Conservation (phyloP, 2,888 invertebrate species). For the Colostygia pectinataria region DNA sequence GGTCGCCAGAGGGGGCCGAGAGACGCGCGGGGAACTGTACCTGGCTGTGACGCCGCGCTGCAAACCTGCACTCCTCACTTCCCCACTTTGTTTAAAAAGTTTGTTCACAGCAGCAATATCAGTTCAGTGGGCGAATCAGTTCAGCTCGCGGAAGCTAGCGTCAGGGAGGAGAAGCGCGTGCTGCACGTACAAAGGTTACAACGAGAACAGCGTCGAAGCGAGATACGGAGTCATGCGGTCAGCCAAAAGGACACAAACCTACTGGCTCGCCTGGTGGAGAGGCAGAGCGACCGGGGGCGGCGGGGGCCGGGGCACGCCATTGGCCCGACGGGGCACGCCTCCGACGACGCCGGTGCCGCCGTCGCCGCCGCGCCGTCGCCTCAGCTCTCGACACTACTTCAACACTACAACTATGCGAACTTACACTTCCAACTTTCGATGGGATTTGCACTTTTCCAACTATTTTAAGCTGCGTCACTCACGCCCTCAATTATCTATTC, state of each 20-base stretch:
- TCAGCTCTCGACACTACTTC: slow-evolving; percentile 48
- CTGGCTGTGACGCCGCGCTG: slow-evolving; percentile 68
- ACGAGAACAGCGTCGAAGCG: slow-evolving; percentile 81
- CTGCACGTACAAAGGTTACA: slow-evolving; percentile 74
- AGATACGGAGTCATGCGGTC: slow-evolving; percentile 84
- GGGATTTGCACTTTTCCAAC: slow-evolving; percentile 52
- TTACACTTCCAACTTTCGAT: slow-evolving; percentile 50
- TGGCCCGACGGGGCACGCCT: slow-evolving; percentile 78
- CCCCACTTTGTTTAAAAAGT: slow-evolving; percentile 57
- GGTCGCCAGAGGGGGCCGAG: slow-evolving; percentile 44
- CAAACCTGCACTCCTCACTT: slow-evolving; percentile 64
- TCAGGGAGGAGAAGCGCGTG: slow-evolving; percentile 72
- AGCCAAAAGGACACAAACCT: slow-evolving; percentile 84
- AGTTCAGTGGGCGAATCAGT: slow-evolving; percentile 44
- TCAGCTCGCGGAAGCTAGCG: slow-evolving; percentile 73
- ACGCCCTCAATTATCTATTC: slow-evolving; percentile 39
- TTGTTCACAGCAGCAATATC: slow-evolving; percentile 61
- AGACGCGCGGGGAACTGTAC: slow-evolving; percentile 60
- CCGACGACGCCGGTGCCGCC: slow-evolving; percentile 62
- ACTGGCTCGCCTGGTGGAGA: slow-evolving; percentile 76
- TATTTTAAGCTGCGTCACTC: slow-evolving; percentile 42
- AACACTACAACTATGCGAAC: slow-evolving; percentile 55
- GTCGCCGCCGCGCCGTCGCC: slow-evolving; percentile 52
- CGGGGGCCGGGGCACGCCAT: slow-evolving; percentile 71
- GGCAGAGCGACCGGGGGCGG: slow-evolving; percentile 65